These are phyloP conservation scores for Urocynchramus pylzowi DNA, from an alignment of 2,113 vertebrate genomes.

Conservation along the genomic window DNA sequence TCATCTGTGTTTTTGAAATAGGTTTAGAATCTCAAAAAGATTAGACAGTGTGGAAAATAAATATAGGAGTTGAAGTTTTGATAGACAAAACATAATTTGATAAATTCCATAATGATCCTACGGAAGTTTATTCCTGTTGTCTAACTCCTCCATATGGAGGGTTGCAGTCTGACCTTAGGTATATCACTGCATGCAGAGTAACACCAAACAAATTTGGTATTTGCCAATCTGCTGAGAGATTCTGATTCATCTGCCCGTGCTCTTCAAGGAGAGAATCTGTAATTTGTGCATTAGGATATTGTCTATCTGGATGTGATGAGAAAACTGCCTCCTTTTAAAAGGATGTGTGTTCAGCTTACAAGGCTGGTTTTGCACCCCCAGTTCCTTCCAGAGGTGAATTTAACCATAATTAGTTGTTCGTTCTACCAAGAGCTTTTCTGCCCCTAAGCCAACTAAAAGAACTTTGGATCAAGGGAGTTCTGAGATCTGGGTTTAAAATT, in stretches of 20 bases:
- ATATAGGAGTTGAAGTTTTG: not conserved
- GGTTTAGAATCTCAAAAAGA: conserved; percentile 49
- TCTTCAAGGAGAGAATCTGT: not conserved
- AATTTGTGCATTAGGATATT: not conserved
- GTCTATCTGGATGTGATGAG: not conserved
- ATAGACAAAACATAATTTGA: not conserved
- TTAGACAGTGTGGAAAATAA: conserved; percentile 13
- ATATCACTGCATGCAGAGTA: not conserved
- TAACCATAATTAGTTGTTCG: not conserved
- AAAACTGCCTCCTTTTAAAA: not conserved
- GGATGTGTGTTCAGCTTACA: not conserved
- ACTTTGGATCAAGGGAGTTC: not conserved
- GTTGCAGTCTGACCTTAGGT: not conserved
- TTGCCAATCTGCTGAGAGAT: not conserved
- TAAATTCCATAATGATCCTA: not conserved
- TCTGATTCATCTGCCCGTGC: not conserved
- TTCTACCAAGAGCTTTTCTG: not conserved
- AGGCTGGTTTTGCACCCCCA: not conserved
- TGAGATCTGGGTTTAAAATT: conserved; percentile 19
- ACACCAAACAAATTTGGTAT: not conserved
- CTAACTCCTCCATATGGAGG: not conserved
- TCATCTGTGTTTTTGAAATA: conserved; percentile 57
- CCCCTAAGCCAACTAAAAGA: not conserved
- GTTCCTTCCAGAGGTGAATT: not conserved
- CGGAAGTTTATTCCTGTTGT: not conserved